These are phyloP conservation scores for Uria aalge DNA, from an alignment of 2,113 vertebrate species.

Conservation along the genomic window DNA sequence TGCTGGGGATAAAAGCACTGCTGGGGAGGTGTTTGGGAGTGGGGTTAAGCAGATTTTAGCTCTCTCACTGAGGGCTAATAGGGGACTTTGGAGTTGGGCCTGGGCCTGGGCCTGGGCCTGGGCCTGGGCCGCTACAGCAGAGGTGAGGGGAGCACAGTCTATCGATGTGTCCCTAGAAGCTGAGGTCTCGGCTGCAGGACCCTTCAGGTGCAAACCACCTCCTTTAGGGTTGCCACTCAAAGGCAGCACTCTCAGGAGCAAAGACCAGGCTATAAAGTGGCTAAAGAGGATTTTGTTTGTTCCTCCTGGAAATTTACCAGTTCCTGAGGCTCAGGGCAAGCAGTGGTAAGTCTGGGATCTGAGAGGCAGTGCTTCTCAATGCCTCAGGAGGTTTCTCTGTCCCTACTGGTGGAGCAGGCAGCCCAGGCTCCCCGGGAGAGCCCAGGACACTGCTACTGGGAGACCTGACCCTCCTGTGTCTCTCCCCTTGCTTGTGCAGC, in stretches of 20 bases:
- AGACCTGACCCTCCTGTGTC: rapidly evolving
- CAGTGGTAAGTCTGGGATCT: background rate
- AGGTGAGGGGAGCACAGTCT: rapidly evolving
- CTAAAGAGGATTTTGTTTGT: background rate
- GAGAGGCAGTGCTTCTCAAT: no score
- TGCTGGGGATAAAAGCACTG: background rate
- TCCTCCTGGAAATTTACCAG: background rate
- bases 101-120: no score
- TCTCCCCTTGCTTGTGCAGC: background rate
- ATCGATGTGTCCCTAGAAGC: background rate
- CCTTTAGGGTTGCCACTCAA: background rate
- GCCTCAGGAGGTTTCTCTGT: background rate
- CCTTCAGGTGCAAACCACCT: background rate
- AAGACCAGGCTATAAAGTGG: background rate
- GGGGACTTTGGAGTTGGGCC: rapidly evolving
- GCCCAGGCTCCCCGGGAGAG: background rate
- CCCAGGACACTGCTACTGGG: background rate
- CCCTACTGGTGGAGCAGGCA: no score
- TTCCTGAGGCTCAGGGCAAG: background rate
- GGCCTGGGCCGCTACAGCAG: background rate
- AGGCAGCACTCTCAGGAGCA: background rate
- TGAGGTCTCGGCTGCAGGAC: background rate
- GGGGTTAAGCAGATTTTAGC: rapidly evolving
- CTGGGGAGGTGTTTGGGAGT: rapidly evolving
- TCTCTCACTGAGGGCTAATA: background rate